Conservation (phyloP, 35 echinoderm and acorn worm species). For the Apostichopus japonicus region DNA sequence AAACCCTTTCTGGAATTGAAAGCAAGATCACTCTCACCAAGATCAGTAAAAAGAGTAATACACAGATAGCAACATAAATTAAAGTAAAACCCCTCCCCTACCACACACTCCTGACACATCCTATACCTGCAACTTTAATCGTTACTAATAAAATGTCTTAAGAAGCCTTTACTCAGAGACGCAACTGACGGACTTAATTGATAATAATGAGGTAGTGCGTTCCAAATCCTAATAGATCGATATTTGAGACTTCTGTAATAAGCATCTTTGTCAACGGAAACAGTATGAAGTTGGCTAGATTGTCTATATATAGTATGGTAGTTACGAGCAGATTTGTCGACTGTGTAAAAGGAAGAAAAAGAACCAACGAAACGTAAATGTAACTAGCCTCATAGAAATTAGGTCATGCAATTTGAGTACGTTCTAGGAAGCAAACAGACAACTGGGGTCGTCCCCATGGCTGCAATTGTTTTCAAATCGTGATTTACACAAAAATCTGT, state of each 20-base stretch:
- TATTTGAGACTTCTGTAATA: neutral
- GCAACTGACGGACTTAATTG: slow-evolving; percentile 3
- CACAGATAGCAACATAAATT: neutral
- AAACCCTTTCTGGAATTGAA: neutral
- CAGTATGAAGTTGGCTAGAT: neutral
- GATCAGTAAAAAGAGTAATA: neutral
- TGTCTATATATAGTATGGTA: neutral
- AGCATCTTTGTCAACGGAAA: neutral
- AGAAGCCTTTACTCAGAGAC: slow-evolving; percentile 11
- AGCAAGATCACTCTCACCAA: neutral
- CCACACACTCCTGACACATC: too few relatives aligned
- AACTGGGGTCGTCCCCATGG: neutral
- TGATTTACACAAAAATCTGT: too few relatives aligned
- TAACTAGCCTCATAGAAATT: too few relatives aligned
- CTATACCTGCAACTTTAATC: neutral
- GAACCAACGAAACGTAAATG: neutral
- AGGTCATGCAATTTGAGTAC: neutral
- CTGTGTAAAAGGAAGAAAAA: too few relatives aligned
- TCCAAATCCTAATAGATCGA: neutral
- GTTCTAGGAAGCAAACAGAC: neutral
- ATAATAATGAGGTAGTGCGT: neutral
- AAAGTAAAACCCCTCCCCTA: neutral
- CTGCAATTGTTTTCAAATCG: too few relatives aligned
- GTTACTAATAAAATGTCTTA: neutral
- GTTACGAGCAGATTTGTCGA: neutral